Conservation (phyloP, 2,888 invertebrate species). For the Metallyticus violacea region DNA sequence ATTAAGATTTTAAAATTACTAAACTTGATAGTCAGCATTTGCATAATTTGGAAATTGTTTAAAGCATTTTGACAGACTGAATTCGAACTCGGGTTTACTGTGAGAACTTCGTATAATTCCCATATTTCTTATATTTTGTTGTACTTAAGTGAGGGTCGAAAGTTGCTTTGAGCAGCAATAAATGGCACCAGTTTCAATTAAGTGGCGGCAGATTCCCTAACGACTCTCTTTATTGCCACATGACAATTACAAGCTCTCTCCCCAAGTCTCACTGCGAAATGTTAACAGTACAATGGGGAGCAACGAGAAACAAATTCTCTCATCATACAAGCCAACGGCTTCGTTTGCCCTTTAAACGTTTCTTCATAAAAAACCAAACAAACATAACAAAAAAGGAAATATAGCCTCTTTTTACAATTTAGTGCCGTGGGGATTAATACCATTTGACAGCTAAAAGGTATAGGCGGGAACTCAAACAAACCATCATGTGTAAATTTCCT, state of each 20-base stretch:
- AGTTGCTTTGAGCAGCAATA: background rate
- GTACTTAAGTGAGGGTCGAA: background rate
- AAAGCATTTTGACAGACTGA: too few relatives aligned
- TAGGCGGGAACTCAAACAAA: background rate
- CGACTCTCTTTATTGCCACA: background rate
- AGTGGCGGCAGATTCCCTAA: background rate
- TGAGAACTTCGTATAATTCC: too few relatives aligned
- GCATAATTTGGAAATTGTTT: too few relatives aligned
- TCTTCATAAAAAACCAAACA: background rate
- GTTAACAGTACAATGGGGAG: background rate
- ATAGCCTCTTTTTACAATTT: background rate
- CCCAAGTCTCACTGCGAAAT: background rate
- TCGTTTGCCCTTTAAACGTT: background rate
- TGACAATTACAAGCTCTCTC: background rate
- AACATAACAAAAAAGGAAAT: background rate
- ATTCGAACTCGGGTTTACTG: background rate
- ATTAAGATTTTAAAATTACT: too few relatives aligned
- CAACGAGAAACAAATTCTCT: background rate
- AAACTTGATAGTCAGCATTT: too few relatives aligned
- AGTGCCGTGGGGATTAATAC: background rate
- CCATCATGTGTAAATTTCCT: background rate
- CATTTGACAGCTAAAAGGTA: background rate
- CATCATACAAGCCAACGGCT: background rate
- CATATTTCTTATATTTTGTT: background rate
- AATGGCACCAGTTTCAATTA: background rate